Evolutionary conservation across 2,888 invertebrate species (phyloP).

Genomic region (Protophormia terraenovae): DNA sequence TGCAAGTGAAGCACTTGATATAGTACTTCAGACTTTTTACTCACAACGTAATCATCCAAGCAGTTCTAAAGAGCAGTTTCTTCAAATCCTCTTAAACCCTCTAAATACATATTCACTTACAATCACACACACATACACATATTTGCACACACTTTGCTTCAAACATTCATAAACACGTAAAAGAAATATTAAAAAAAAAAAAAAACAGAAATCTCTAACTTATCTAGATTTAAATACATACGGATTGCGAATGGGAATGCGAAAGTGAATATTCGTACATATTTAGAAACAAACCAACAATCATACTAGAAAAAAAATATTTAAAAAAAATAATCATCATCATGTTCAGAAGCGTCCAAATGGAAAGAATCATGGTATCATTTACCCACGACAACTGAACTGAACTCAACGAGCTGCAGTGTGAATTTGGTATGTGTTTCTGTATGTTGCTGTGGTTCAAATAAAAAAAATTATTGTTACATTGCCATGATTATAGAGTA

Average conservation of each 20-base stretch:
- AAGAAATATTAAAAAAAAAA: conserved; percentile 30
- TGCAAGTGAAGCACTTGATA: conserved; percentile 61
- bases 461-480: conserved; percentile 38
- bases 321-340: conserved; percentile 58
- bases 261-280: conserved; percentile 41
- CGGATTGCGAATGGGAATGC: conserved; percentile 25
- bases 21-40: conserved; percentile 64
- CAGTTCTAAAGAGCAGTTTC: conserved; percentile 64
- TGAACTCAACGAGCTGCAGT: conserved; percentile 45
- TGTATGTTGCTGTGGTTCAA: background rate
- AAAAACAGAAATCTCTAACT: conserved; percentile 45
- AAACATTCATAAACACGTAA: conserved; percentile 45
- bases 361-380: conserved; percentile 67
- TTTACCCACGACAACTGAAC: conserved; percentile 63
- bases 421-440: background rate
- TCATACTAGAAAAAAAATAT: conserved; percentile 23
- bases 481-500: background rate
- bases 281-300: conserved; percentile 18
- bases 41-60: conserved; percentile 66
- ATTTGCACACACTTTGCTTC: background rate
- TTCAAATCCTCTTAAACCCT: conserved; percentile 66
- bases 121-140: background rate
- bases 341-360: conserved; percentile 68
- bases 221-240: conserved; percentile 63
- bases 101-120: conserved; percentile 32